Evolutionary conservation across 2,797 vertebrate species (phyloP), one percentile per base, ranked within the genome.

Genomic region (Helostoma temminkii): DNA sequence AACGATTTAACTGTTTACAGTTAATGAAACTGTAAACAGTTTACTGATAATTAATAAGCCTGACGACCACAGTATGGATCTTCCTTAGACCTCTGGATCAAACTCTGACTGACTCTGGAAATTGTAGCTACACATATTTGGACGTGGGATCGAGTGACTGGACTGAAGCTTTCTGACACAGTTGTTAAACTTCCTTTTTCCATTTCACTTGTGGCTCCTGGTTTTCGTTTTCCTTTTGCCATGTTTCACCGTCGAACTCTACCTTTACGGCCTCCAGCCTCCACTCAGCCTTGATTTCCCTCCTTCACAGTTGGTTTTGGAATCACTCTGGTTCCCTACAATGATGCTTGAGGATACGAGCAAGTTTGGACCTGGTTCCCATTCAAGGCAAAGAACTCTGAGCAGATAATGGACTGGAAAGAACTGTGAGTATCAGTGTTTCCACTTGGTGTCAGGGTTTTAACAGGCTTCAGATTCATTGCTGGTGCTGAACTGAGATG

Each of bases 341-440:
- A 81, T 71, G 80, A 16, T 39, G 42, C 54, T 57, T 36, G 56
- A 82, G 42, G 75, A 66, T 3, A 65, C 80, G 66, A 82, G 77
- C 61, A 30, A n/a, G 53, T 76, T 63, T 46, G 55, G 53, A 71
- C 28, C 49, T 24, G 60, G 43, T 50, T 78, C 41, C 54, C 66
- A 53, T 42, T 63, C 32, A 4, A 61, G 74, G 57, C 19, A 11
- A 66, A 74, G 73, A 79, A 32, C 71, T 62, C 19, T 74, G 71
- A 85, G 70, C 48, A 82, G 84, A 91, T 86, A 77, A 92, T 92
- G 91, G 92, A 93, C 21, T 85, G 88, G 88, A 88, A 82, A 78
- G 91, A 93, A 65, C 75, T 87, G 91, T 92, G 69, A 93, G 92
- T 93, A 88, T 64, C 9, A 28, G 11, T 1, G 6, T 9, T n/a